These are phyloP conservation scores for Erebia epiphron DNA, from an alignment of 2,888 invertebrate species.

Conservation along the genomic window DNA sequence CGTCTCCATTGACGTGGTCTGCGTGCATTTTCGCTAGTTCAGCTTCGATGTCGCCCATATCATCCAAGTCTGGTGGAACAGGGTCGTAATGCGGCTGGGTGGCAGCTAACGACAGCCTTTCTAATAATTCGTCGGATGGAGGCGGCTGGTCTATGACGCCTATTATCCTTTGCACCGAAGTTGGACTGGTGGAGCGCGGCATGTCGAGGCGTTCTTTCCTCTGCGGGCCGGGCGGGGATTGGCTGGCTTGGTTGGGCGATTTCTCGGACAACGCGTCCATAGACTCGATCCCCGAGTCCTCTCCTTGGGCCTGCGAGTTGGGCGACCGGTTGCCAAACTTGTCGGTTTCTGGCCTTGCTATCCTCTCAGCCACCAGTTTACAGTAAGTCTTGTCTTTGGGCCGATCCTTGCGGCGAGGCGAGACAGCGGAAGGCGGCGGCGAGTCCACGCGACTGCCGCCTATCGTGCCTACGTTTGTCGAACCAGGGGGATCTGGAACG, in stretches of 20 bases:
- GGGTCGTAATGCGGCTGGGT: constrained; percentile 62
- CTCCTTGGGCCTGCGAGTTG: constrained; percentile 85
- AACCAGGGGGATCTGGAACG: constrained; percentile 82
- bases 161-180: constrained; percentile 76
- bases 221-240: constrained; percentile 84
- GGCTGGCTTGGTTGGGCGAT: constrained; percentile 93
- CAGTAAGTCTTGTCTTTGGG: constrained; percentile 82
- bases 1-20: constrained; percentile 70
- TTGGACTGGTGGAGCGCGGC: constrained; percentile 71
- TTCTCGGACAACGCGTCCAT: constrained; percentile 97
- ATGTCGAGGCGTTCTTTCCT: constrained; percentile 72
- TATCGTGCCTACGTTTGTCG: constrained; percentile 87
- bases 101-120: constrained; percentile 57
- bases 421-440: constrained; percentile 60
- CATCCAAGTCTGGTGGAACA: constrained; percentile 75
- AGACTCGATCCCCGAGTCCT: constrained; percentile 95
- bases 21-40: constrained; percentile 87
- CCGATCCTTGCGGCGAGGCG: constrained; percentile 67
- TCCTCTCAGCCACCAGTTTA: constrained; percentile 80
- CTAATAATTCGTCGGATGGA: constrained; percentile 62
- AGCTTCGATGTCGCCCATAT: constrained; percentile 86
- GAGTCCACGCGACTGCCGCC: constrained; percentile 61
- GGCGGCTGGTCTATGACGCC: constrained; percentile 64
- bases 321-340: constrained; percentile 75
- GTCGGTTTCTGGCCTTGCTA: constrained; percentile 55